These are phyloP conservation scores for Zaprionus davidi DNA, from an alignment of 1,140 invertebrate genomes.

Conservation along the genomic window DNA sequence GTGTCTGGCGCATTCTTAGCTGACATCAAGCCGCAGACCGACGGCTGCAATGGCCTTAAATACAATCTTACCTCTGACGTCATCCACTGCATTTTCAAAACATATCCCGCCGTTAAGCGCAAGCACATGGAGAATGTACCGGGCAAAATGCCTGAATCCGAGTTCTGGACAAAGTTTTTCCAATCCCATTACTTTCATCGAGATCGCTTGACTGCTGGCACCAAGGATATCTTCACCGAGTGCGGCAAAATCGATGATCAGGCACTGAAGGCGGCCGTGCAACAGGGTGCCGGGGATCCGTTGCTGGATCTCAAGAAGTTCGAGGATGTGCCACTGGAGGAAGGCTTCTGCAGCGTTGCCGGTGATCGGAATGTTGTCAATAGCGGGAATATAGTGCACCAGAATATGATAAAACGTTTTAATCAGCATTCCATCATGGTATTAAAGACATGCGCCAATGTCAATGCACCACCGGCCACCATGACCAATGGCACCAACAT, in stretches of 20 bases:
- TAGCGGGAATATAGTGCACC: constrained; percentile 91
- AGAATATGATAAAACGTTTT: constrained; percentile 97
- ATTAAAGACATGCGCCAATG: constrained; percentile 90
- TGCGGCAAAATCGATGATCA: constrained; percentile 98
- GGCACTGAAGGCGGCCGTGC: constrained; percentile 92
- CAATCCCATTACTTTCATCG: constrained; percentile 99
- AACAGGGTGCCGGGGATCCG: constrained; percentile 90
- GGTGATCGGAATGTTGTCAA: constrained; percentile 86
- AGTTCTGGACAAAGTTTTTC: constrained; percentile 99
- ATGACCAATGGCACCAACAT: constrained; percentile 57
- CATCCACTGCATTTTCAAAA: constrained; percentile 99
- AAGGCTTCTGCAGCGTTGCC: constrained; percentile 87
- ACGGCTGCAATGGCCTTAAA: constrained; percentile 98
- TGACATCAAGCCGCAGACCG: constrained; percentile 98
- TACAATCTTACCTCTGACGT: constrained; percentile 99
- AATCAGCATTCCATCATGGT: constrained; percentile 99
- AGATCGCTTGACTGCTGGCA: constrained; percentile 94
- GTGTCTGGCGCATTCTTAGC: constrained; percentile 95
- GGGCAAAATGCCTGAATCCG: constrained; percentile 95
- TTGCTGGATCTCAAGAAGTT: constrained; percentile 92
- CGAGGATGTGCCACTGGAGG: constrained; percentile 90
- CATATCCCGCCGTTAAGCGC: constrained; percentile 98
- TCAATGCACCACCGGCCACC: constrained; percentile 39
- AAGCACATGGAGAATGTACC: constrained; percentile 99
- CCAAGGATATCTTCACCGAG: constrained; percentile 97